Conservation (phyloP, 2,113 vertebrate species). For the Clupea harengus region DNA sequence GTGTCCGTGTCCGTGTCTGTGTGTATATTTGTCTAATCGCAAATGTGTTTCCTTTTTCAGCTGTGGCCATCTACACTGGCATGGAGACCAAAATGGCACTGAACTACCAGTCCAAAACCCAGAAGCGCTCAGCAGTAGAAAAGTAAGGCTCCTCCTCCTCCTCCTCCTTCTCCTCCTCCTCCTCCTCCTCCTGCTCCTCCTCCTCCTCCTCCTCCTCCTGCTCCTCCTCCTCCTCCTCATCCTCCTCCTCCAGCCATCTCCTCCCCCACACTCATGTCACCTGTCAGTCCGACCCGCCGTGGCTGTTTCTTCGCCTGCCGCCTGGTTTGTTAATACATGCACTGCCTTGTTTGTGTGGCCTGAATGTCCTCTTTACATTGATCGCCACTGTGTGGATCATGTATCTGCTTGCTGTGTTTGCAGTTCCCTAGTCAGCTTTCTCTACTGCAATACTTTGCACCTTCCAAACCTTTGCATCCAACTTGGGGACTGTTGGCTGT, state of each 20-base stretch:
- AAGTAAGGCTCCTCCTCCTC: slow-evolving; percentile 76
- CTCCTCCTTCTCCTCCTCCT: not conserved
- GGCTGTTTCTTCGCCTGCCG: no score
- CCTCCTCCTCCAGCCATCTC: no score
- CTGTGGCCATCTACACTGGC: slow-evolving; percentile 94
- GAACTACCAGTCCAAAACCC: slow-evolving; percentile 95
- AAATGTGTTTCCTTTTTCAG: slow-evolving; percentile 64
- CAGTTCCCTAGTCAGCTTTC: not conserved
- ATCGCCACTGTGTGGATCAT: not conserved
- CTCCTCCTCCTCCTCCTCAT: no score
- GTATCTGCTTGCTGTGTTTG: not conserved
- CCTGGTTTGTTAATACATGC: no score
- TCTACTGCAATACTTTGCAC: not conserved
- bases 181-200: not conserved
- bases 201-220: not conserved
- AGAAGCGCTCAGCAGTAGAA: slow-evolving; percentile 98
- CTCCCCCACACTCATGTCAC: no score
- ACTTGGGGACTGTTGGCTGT: not conserved
- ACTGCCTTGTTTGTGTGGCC: not conserved
- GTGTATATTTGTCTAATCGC: not conserved
- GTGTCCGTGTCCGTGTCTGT: not conserved
- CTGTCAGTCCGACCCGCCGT: no score
- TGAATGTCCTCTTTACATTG: not conserved
- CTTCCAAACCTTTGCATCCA: not conserved
- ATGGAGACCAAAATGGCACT: slow-evolving; percentile 99